phyloP scores from a whole-genome alignment of 64 coral and sea anemone species.

The Actinia tenebrosa region DNA sequence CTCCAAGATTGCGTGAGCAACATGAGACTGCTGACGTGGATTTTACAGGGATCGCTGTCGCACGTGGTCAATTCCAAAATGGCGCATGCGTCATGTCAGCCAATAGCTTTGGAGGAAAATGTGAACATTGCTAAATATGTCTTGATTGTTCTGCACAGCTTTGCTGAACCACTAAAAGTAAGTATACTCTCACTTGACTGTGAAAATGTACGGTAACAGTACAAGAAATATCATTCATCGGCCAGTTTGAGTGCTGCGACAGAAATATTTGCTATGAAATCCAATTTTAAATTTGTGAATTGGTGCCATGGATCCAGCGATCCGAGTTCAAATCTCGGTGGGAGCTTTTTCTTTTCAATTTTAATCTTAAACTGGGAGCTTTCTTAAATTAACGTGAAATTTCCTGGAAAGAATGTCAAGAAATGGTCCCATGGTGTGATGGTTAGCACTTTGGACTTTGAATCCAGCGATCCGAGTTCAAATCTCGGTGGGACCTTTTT shows the following conservation, averaged over 20 bases:
- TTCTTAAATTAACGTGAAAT: no score
- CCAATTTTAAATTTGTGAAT: neutral
- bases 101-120: conserved; percentile 74
- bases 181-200: neutral
- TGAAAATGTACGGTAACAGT: neutral
- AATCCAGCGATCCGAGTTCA: no score
- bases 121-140: conserved; percentile 82
- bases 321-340: neutral
- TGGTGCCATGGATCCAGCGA: neutral
- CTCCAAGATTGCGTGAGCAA: conserved; percentile 76
- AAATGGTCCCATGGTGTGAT: no score
- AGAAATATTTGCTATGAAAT: neutral
- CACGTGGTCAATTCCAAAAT: conserved; percentile 72
- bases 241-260: neutral
- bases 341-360: no score
- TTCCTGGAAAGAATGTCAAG: no score
- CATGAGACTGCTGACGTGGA: conserved; percentile 80
- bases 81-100: conserved; percentile 71
- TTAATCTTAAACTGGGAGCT: no score
- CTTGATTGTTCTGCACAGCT: conserved; percentile 84
- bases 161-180: conserved; percentile 69
- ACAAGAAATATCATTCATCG: neutral
- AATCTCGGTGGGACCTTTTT: no score
- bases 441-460: no score
- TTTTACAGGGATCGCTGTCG: conserved; percentile 80